A percentile compares a stretch with the other conserved stretches of the same genome.
phyloP scores from a whole-genome alignment of 2,888 invertebrate genomes.

The Diarsia rubi region DNA sequence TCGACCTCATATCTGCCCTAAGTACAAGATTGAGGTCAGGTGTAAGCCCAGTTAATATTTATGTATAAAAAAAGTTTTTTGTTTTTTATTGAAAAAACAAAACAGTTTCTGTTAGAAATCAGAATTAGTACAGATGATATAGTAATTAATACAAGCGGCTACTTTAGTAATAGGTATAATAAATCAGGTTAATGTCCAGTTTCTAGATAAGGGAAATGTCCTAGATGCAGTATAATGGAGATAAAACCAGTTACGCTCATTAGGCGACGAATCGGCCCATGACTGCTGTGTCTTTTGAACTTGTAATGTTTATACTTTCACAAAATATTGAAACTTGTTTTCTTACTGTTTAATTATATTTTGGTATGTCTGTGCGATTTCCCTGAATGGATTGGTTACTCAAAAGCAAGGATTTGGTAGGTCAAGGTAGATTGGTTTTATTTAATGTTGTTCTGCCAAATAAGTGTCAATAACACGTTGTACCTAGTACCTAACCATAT shows the following conservation, averaged over 20 bases:
- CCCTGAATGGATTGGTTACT: constrained; percentile 19
- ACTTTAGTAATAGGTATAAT: constrained; percentile 15
- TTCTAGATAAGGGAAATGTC: constrained; percentile 67
- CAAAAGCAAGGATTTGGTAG: constrained; percentile 34
- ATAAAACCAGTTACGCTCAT: constrained; percentile 75
- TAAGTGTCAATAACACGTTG: constrained; percentile 23
- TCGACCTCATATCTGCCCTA: too few species aligned
- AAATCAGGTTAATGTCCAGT: constrained; percentile 54
- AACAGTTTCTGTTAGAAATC: neutral
- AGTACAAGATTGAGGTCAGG: too few species aligned
- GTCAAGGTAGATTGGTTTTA: constrained; percentile 58
- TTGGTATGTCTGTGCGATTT: constrained; percentile 3
- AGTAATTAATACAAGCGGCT: neutral
- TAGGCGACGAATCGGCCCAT: constrained; percentile 64
- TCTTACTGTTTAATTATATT: constrained; percentile 1
- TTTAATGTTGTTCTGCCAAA: constrained; percentile 16
- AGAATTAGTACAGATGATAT: neutral
- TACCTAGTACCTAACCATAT: constrained; percentile 19
- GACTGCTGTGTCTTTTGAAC: constrained; percentile 60
- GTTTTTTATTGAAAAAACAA: too few species aligned
- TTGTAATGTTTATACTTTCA: constrained; percentile 65
- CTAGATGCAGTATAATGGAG: constrained; percentile 64
- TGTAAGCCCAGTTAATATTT: too few species aligned
- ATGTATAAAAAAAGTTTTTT: too few species aligned
- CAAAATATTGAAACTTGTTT: constrained; percentile 57